Evolutionary conservation across 2,888 invertebrate genomes (phyloP), one percentile per base, ranked within the genome.

Genomic region (Meiosimyza decipiens): DNA sequence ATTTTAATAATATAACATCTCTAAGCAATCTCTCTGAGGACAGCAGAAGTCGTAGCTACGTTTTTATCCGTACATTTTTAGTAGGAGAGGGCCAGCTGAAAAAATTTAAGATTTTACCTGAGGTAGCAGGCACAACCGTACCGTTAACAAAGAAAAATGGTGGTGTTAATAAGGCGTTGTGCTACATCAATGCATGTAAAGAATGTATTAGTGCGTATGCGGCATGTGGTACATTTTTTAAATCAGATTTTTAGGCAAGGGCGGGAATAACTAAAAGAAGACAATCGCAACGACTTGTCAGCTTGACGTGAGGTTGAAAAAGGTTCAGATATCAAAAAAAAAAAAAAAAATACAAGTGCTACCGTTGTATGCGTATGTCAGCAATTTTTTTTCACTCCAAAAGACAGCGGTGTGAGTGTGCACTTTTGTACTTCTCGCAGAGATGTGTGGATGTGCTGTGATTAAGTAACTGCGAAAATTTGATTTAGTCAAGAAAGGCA

Each of bases 381-480:
- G 40, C 40, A 40, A 40, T 40, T 40, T 40, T 40, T 40, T 40
- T 40, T 22, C 40, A 40, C 40, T 40, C 9, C 40, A 40, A 6
- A 40, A 40, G n/a, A 40, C n/a, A 62, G n/a, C 28, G 28, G 15
- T 62, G 15, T 28, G 57, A 16, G 28, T 57, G 57, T 28, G 11
- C 22, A 18, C 16, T 12, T 18, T 11, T 62, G 33, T 28, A 47
- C 11, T 3, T 13, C n/a, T 47, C 13, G 40, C 2, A 4, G 63
- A 6, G 13, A 63, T 16, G 16, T 63, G 49, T 49, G 47, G 18
- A 49, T 63, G 63, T 62, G 47, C 33, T 64, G 64, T 64, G 64
- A 49, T 64, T 64, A 64, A 64, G 64, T 64, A 64, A 64, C 64
- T 64, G 51, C 22, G 51, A 50, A 64, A 64, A 49, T 64, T 64